Base-by-base conservation (phyloP, 2,113 vertebrate species). In the Emberiza fucata region DNA sequence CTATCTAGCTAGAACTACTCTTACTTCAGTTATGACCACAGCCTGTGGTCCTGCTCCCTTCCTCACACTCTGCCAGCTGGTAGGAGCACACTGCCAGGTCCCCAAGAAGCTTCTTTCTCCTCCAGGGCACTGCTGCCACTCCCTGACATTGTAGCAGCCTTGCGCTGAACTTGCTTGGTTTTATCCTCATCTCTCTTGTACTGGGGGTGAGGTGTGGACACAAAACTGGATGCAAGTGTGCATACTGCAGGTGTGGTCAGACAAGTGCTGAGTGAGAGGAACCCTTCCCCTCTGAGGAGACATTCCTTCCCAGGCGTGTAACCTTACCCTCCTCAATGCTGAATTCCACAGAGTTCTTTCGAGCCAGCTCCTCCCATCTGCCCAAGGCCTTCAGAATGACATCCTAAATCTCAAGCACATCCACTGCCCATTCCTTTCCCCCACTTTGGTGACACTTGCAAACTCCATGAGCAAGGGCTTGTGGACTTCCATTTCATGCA, bases 61-160 rank as follows among this genome's bases (percentile, higher is more conserved):
- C 22, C 24, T 51, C 42, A 71, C 0, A 47, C 20, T 19, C n/a
- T 21, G 15, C 23, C 2, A 1, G 35, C 28, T 9, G 17, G 6
- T 1, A 0, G 16, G 44, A 18, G 3, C 45, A 70, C 47, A 17
- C 13, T 81, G 1, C 14, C 11, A 79, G 42, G 42, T 2, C 8
- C 23, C 24, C 15, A 20, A 0, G 11, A 63, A 57, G 5, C 15
- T 27, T n/a, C 35, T 11, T 27, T 27, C 17, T 53, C 40, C 19
- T 24, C 16, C 24, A 31, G 16, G 8, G 11, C 39, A 68, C 15
- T 7, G 35, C 48, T 54, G 27, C 14, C n/a, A 20, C 54, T 51
- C 42, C 59, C 20, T 23, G 19, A 17, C 25, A 48, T 15, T 1
- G 1, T 2, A 33, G 44, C 22, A 28, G 35, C 44, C 37, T 40